A percentile compares a stretch with the other conserved stretches of the same genome.
Evolutionary conservation across 1,140 invertebrate genomes (phyloP).

Genomic region (Camponotus pennsylvanicus): DNA sequence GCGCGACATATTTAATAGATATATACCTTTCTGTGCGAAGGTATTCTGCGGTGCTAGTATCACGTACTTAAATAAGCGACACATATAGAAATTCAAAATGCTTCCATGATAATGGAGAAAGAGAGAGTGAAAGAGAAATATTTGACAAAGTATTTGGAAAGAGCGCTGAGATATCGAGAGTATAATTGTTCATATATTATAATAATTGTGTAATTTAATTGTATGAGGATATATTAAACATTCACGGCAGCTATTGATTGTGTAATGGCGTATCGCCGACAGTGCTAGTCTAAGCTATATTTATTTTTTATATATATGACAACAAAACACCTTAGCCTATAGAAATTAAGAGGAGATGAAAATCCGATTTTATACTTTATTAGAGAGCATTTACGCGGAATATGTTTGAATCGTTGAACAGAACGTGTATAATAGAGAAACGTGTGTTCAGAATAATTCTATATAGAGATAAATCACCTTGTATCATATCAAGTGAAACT

Average conservation of each 20-base stretch:
- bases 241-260: slow-evolving; percentile 80
- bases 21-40: slow-evolving; percentile 77
- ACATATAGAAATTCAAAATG: slow-evolving; percentile 77
- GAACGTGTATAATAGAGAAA: slow-evolving; percentile 49
- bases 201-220: slow-evolving; percentile 77
- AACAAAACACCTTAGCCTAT: slow-evolving; percentile 62
- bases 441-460: slow-evolving; percentile 69
- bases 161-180: slow-evolving; percentile 72
- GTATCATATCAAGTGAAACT: slow-evolving; percentile 58
- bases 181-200: slow-evolving; percentile 70
- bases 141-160: slow-evolving; percentile 69
- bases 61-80: slow-evolving; percentile 81
- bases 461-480: slow-evolving; percentile 44
- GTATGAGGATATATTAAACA: slow-evolving; percentile 71
- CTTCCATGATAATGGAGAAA: slow-evolving; percentile 79
- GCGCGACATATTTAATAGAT: slow-evolving; percentile 63
- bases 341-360: slow-evolving; percentile 60
- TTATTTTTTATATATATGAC: slow-evolving; percentile 83
- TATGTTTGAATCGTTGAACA: slow-evolving; percentile 63
- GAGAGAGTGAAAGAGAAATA: slow-evolving; percentile 41
- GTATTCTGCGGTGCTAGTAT: slow-evolving; percentile 85
- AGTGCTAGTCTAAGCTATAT: slow-evolving; percentile 86
- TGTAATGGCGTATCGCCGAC: slow-evolving; percentile 82
- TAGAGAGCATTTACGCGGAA: slow-evolving; percentile 64
- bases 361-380: slow-evolving; percentile 73